Percentiles rank a stretch among this genome's conserved stretches.
phyloP scores from a whole-genome alignment of 2,888 invertebrate genomes.

The Plagodis dolabraria region DNA sequence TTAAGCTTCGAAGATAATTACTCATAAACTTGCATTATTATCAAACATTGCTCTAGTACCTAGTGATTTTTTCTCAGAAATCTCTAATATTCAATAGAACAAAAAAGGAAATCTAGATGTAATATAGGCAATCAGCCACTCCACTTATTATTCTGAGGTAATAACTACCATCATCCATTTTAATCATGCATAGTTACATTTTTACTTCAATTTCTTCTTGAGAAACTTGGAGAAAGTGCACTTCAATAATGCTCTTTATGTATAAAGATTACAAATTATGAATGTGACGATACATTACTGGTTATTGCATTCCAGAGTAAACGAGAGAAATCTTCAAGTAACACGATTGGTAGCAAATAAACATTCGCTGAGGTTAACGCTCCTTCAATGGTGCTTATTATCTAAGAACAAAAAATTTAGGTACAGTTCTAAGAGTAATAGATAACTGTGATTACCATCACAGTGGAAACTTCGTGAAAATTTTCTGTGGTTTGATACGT shows the following conservation, averaged over 20 bases:
- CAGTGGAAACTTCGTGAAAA: conserved; percentile 17
- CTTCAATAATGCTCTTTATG: conserved; percentile 44
- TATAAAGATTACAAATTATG: conserved; percentile 46
- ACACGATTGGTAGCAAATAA: conserved; percentile 24
- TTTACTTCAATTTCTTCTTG: conserved; percentile 35
- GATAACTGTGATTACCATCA: neutral
- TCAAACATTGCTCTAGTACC: too few relatives aligned
- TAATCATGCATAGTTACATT: conserved; percentile 50
- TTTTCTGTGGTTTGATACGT: conserved; percentile 6
- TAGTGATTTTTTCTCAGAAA: conserved; percentile 23
- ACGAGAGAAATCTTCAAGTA: conserved; percentile 27
- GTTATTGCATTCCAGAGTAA: conserved; percentile 17
- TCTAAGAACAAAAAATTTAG: conserved; percentile 19
- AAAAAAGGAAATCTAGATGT: conserved; percentile 26
- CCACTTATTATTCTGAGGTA: conserved; percentile 46
- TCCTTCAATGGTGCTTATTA: conserved; percentile 16
- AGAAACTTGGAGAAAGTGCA: conserved; percentile 64
- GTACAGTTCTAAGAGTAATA: conserved; percentile 3
- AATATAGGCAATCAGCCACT: conserved; percentile 35
- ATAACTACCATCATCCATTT: conserved; percentile 54
- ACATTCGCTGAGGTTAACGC: conserved; percentile 26
- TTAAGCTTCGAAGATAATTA: too few relatives aligned
- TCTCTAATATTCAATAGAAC: conserved; percentile 25
- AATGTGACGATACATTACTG: conserved; percentile 8
- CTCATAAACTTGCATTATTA: neutral